phyloP scores from a whole-genome alignment of 2,797 vertebrate genomes.

The Emys orbicularis region DNA sequence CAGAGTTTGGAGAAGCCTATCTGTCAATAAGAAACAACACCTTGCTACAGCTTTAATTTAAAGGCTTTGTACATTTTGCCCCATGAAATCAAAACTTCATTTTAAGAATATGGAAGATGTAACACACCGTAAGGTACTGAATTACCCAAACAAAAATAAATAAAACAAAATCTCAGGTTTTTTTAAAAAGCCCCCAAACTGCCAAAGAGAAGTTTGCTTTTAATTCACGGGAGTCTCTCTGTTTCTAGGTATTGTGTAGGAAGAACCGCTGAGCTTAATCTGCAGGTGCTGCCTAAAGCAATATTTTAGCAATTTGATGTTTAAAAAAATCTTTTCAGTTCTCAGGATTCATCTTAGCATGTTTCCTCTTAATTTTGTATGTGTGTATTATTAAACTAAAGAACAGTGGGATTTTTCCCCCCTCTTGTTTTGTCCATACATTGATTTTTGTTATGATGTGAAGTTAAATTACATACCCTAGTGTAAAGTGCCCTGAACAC shows the following conservation, averaged over 20 bases:
- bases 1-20: constrained; percentile 59
- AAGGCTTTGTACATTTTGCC: constrained; percentile 19
- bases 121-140: constrained; percentile 19
- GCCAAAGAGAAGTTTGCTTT: constrained; percentile 38
- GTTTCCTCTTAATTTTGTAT: not conserved
- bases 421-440: constrained; percentile 47
- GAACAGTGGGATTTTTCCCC: constrained; percentile 11
- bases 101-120: constrained; percentile 47
- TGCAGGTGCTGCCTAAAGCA: constrained; percentile 1
- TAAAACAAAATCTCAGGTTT: not conserved
- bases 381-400: constrained; percentile 19
- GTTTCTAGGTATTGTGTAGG: not conserved
- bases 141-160: not conserved
- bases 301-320: constrained; percentile 35
- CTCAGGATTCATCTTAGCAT: not conserved
- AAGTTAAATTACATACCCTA: constrained; percentile 45
- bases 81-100: constrained; percentile 45
- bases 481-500: constrained; percentile 59
- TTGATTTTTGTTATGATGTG: constrained; percentile 53
- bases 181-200: constrained; percentile 13
- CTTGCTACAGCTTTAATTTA: constrained; percentile 38
- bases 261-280: constrained; percentile 25
- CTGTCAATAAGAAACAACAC: constrained; percentile 42
- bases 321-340: not conserved
- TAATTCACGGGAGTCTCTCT: constrained; percentile 35